phyloP scores from a whole-genome alignment of 2,113 vertebrate genomes.

The Galemys pyrenaicus region DNA sequence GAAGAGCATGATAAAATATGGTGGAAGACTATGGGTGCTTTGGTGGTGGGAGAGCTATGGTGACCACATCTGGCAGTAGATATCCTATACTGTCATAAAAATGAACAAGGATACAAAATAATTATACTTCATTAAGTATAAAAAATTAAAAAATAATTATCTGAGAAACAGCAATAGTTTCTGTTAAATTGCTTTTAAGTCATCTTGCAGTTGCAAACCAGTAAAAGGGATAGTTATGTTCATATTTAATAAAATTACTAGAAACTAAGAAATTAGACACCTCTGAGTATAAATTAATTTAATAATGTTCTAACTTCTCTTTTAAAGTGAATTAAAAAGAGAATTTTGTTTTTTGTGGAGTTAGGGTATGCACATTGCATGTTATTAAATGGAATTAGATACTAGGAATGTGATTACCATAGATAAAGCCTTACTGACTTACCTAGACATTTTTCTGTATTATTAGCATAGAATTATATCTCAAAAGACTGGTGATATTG shows the following conservation, averaged over 20 bases:
- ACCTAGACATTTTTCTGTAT: not conserved
- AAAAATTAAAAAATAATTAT: not conserved
- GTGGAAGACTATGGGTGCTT: too few species aligned
- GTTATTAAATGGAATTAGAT: not conserved
- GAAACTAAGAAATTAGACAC: constrained; percentile 22
- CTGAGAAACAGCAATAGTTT: not conserved
- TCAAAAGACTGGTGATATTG: not conserved
- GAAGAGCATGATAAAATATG: too few species aligned
- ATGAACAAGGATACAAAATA: too few species aligned
- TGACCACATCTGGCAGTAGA: too few species aligned
- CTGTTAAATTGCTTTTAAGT: constrained; percentile 16
- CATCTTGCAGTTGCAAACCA: not conserved
- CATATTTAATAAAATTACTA: constrained; percentile 1
- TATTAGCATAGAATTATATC: not conserved
- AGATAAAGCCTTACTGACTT: not conserved
- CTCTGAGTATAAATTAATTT: not conserved
- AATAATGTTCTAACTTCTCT: not conserved
- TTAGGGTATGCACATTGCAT: not conserved
- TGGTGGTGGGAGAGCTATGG: too few species aligned
- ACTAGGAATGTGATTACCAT: not conserved
- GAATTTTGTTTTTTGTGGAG: not conserved
- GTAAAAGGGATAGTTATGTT: not conserved
- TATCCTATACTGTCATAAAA: too few species aligned
- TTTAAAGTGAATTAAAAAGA: not conserved
- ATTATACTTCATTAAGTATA: too few species aligned